phyloP scores from a whole-genome alignment of 2,113 vertebrate genomes.

The Phocoena sinus region DNA sequence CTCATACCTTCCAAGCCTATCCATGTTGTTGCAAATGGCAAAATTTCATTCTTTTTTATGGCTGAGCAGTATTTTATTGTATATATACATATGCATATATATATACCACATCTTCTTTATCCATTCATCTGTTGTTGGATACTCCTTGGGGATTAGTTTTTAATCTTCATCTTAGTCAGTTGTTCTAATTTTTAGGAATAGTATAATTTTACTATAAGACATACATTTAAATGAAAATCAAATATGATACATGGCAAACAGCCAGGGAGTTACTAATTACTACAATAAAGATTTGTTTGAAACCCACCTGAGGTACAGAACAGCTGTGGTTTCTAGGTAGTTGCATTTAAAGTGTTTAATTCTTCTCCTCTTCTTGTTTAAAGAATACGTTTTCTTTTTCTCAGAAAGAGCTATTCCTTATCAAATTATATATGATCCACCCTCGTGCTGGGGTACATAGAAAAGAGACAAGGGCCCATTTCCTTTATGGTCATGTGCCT shows the following conservation, averaged over 20 bases:
- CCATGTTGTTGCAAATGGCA: background rate
- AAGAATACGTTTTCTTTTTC: background rate
- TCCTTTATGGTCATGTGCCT: background rate
- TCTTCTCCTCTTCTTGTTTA: background rate
- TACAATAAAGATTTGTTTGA: background rate
- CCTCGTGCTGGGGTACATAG: background rate
- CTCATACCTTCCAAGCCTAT: background rate
- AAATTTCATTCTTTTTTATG: background rate
- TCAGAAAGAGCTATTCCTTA: background rate
- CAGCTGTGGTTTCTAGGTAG: background rate
- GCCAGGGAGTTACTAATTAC: background rate
- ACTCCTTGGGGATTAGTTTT: background rate
- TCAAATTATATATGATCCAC: background rate
- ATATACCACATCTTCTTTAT: background rate
- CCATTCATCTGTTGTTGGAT: background rate
- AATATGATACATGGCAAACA: background rate
- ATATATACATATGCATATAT: background rate
- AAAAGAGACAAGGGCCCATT: background rate
- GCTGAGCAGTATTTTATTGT: background rate
- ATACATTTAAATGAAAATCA: conserved; percentile 17
- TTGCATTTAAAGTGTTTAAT: background rate
- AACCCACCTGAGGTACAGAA: background rate
- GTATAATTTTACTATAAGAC: conserved; percentile 24
- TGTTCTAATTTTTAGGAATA: background rate
- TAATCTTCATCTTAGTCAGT: conserved; percentile 14